phyloP scores from a whole-genome alignment of 1,140 invertebrate species.

The Musca domestica region DNA sequence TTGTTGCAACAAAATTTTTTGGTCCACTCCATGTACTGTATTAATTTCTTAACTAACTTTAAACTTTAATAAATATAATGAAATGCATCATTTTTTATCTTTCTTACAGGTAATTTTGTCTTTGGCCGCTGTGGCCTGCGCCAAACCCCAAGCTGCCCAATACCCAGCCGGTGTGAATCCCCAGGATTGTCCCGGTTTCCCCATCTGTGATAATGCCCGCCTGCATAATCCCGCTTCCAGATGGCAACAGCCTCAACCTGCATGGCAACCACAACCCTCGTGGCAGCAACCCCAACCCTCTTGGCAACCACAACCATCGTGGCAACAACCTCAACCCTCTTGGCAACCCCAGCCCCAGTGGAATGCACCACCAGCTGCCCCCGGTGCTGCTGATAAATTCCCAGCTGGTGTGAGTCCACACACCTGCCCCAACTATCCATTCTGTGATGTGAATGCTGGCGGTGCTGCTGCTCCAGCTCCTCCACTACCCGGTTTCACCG shows the following conservation, averaged over 20 bases:
- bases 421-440: constrained; percentile 55
- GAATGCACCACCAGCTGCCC: constrained; percentile 39
- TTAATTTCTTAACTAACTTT: no score
- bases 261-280: constrained; percentile 40
- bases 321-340: no score
- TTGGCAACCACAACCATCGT: constrained; percentile 25
- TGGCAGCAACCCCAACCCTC: constrained; percentile 27
- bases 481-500: constrained; percentile 51
- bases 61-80: no score
- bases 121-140: constrained; percentile 40
- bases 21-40: no score
- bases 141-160: constrained; percentile 50
- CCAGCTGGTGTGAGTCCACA: constrained; percentile 54
- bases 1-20: no score
- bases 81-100: neutral
- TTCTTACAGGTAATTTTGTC: constrained; percentile 38
- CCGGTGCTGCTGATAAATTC: constrained; percentile 48
- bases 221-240: constrained; percentile 45
- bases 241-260: constrained; percentile 39
- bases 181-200: constrained; percentile 52
- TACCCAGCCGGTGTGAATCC: constrained; percentile 53
- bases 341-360: constrained; percentile 42
- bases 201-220: constrained; percentile 54
- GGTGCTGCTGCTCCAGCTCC: constrained; percentile 38
- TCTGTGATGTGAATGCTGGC: constrained; percentile 50